Base-by-base conservation (phyloP, 1,140 invertebrate genomes). In the Ephestia elutella region DNA sequence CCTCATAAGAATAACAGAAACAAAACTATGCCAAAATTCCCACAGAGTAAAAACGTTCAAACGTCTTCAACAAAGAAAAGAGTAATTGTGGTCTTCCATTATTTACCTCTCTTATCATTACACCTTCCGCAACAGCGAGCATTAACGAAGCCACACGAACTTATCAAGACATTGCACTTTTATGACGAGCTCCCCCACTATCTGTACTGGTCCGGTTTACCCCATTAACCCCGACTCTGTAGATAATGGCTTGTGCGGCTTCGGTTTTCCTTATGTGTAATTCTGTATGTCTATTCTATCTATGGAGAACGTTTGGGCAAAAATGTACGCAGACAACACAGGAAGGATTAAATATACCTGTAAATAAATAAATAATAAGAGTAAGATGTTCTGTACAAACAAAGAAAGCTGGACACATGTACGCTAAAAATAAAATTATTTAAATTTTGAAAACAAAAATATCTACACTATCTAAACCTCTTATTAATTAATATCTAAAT, bases 181-280 rank as follows among this genome's bases (percentile, higher is more conserved):
- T 53, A 21, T 25, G 50, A 44, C 38, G 38, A 44, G 21, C 5
- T 25, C 4, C 50, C 19, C 21, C 18, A 50, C 18, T 53, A 21
- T 53, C 50, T 53, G 20, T 53, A 57, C 57, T 53, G 55, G 62
- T 60, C 57, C 60, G 58, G 65, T 53, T 58, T 61, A 54, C 61
- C 38, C 62, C 66, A 68, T 68, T 68, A 68, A 68, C 66, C 62
- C 62, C 54, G 57, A 49, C 59, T 57, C 54, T 62, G 57, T 44
- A 61, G 60, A 64, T 65, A 68, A 68, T 65, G 66, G 60, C 32
- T 60, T 38, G 57, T 59, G 50, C 57, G 56, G 55, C 49, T 44
- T 20, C 28, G 58, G 48, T 48, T 38, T 60, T 54, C 58, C 25
- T 60, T 57, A 44, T 65, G 51, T 49, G 55, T 48, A 58, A 49